Evolutionary conservation across 2,888 invertebrate genomes (phyloP).

Genomic region (Drosophila lutescens): DNA sequence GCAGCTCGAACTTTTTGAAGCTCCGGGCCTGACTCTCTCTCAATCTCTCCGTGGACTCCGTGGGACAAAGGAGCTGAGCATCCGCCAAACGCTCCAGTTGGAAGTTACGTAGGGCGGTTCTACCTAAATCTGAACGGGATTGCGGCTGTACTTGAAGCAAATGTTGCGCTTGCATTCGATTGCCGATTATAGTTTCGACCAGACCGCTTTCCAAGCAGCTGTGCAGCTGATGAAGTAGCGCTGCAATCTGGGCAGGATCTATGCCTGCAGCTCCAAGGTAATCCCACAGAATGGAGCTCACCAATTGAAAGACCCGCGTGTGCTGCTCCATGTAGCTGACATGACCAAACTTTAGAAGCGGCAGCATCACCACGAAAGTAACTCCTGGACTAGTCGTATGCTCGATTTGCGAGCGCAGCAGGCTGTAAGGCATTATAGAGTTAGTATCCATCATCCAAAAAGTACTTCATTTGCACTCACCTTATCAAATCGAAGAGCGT

Average conservation of each 20-base stretch:
- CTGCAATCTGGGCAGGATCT: conserved; percentile 85
- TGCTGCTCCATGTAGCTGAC: conserved; percentile 88
- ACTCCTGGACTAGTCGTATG: conserved; percentile 85
- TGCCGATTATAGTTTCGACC: conserved; percentile 90
- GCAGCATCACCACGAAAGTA: conserved; percentile 89
- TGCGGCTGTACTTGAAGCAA: conserved; percentile 70
- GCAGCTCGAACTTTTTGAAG: conserved; percentile 84
- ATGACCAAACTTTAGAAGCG: conserved; percentile 88
- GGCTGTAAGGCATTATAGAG: conserved; percentile 50
- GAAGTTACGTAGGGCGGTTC: conserved; percentile 74
- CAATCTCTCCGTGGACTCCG: conserved; percentile 74
- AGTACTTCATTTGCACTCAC: conserved; percentile 46
- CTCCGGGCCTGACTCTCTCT: conserved; percentile 83
- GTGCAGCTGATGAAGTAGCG: conserved; percentile 91
- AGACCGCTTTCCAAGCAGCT: conserved; percentile 87
- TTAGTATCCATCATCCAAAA: neutral
- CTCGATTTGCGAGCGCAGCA: conserved; percentile 84
- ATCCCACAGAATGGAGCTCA: conserved; percentile 90
- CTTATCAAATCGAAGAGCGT: conserved; percentile 90
- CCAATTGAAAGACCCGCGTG: conserved; percentile 88
- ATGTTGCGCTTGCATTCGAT: conserved; percentile 83
- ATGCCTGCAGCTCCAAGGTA: conserved; percentile 85
- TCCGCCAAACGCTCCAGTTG: conserved; percentile 81
- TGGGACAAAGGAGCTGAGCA: conserved; percentile 82
- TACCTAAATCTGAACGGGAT: conserved; percentile 15